A percentile compares a stretch with the other conserved stretches of the same genome.
These are phyloP conservation scores for Sebastes reedi DNA, from an alignment of 2,797 vertebrate genomes.

Conservation along the genomic window DNA sequence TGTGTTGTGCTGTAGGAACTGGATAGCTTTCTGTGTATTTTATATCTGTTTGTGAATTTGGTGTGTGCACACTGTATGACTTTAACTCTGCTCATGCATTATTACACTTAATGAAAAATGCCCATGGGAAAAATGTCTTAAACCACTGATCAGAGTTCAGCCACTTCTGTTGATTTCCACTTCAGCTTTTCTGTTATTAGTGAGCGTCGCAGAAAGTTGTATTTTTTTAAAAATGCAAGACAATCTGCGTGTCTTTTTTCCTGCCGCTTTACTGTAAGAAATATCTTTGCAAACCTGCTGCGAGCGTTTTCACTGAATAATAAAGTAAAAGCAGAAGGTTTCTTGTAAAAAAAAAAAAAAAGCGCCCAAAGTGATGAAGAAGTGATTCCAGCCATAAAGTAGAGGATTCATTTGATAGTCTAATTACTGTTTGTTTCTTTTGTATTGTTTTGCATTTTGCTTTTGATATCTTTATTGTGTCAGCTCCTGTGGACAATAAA, in stretches of 20 bases:
- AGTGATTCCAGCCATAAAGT: conserved; percentile 38
- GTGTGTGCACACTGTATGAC: conserved; percentile 62
- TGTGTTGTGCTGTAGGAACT: conserved; percentile 60
- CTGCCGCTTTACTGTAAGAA: conserved; percentile 42
- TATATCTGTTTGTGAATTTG: conserved; percentile 57
- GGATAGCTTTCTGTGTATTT: conserved; percentile 62
- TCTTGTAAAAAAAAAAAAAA: conserved; percentile 19
- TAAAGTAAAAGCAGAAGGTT: conserved; percentile 16
- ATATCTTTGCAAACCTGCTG: conserved; percentile 38
- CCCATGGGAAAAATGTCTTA: conserved; percentile 35
- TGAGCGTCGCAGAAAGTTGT: conserved; percentile 32
- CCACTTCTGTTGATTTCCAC: conserved; percentile 37
- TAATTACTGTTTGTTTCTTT: conserved; percentile 46
- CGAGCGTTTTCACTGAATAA: conserved; percentile 31
- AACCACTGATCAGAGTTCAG: conserved; percentile 60
- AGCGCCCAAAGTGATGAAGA: conserved; percentile 32
- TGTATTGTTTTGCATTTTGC: conserved; percentile 53
- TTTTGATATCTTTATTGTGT: conserved; percentile 59
- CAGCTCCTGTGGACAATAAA: conserved; percentile 76
- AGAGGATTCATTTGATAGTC: conserved; percentile 43
- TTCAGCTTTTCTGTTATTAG: conserved; percentile 20
- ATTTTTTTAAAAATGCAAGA: conserved; percentile 17
- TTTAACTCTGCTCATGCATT: conserved; percentile 53
- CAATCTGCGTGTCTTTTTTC: conserved; percentile 9
- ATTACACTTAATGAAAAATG: conserved; percentile 36